Evolutionary conservation across 1,140 invertebrate genomes (phyloP).

Genomic region (Protaetia brevitarsis): DNA sequence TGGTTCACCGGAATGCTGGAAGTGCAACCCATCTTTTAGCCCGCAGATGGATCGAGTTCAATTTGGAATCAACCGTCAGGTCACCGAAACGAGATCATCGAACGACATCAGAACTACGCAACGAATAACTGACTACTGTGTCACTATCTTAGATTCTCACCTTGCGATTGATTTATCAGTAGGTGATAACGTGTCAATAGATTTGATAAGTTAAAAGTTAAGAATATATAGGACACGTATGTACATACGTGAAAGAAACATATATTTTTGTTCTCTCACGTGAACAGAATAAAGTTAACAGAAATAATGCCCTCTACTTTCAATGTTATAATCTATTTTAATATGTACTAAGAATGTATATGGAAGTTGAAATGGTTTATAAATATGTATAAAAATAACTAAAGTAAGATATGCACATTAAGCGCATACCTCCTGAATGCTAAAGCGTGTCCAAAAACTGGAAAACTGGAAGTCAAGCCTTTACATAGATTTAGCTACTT

Average conservation of each 20-base stretch:
- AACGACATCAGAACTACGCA: not conserved
- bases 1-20: not conserved
- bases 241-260: not conserved
- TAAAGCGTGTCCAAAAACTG: too few relatives aligned
- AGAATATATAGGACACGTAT: not conserved
- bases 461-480: too few relatives aligned
- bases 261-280: too few relatives aligned
- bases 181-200: not conserved
- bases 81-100: not conserved
- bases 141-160: constrained; percentile 12
- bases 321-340: not conserved
- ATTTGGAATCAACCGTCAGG: too few relatives aligned
- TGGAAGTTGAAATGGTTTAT: too few relatives aligned
- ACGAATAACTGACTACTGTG: constrained; percentile 5
- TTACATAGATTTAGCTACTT: too few relatives aligned
- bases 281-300: too few relatives aligned
- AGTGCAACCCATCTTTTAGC: not conserved
- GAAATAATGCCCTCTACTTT: too few relatives aligned
- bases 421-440: too few relatives aligned
- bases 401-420: too few relatives aligned
- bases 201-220: not conserved
- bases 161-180: constrained; percentile 5
- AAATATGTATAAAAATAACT: too few relatives aligned
- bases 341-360: too few relatives aligned
- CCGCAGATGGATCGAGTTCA: not conserved